phyloP scores from a whole-genome alignment of 2,797 vertebrate species.

The Micrastur ruficollis region DNA sequence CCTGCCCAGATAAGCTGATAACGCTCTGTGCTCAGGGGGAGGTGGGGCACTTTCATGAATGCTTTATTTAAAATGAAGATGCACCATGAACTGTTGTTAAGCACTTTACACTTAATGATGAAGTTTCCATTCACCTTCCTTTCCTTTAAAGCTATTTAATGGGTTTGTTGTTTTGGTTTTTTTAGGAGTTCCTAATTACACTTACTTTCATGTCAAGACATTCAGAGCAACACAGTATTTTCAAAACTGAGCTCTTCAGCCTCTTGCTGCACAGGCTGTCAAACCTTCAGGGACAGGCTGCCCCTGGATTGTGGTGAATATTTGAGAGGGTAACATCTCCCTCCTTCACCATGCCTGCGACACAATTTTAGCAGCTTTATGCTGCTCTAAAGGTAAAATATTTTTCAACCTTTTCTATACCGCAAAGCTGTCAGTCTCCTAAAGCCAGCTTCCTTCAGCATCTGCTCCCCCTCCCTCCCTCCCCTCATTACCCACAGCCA shows the following conservation, averaged over 20 bases:
- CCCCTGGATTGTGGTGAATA: neutral
- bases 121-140: neutral
- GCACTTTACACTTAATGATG: neutral
- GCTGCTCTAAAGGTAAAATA: neutral
- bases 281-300: conserved; percentile 1
- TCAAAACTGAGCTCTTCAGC: neutral
- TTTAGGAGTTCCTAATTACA: neutral
- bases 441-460: neutral
- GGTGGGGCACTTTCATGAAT: neutral
- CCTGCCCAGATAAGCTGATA: conserved; percentile 65
- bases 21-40: neutral
- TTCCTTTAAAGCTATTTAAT: neutral
- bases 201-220: neutral
- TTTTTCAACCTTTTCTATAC: neutral
- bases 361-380: neutral
- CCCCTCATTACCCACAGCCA: neutral
- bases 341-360: neutral
- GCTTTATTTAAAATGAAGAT: neutral
- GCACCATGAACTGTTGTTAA: neutral
- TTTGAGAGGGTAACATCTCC: neutral
- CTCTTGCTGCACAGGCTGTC: conserved; percentile 42
- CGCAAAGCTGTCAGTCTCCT: neutral
- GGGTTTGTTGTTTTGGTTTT: neutral
- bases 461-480: neutral
- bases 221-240: neutral